Percentiles rank a stretch among this genome's conserved stretches.
Evolutionary conservation across 2,888 invertebrate genomes (phyloP).

Genomic region (Alsophila aescularia): DNA sequence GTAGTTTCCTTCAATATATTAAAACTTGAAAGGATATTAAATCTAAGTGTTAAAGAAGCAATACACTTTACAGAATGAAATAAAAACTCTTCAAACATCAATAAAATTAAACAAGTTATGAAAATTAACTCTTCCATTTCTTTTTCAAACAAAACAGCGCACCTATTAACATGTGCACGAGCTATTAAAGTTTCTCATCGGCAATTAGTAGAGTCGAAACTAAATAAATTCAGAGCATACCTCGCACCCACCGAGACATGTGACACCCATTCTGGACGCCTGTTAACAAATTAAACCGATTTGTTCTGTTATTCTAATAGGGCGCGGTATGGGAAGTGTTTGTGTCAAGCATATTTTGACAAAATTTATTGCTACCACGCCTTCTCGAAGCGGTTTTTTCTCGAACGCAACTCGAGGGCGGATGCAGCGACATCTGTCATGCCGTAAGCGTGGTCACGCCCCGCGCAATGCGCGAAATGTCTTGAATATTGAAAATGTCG

Average conservation of each 20-base stretch:
- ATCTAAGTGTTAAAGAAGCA: neutral
- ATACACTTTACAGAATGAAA: neutral
- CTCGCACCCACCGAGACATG: conserved; percentile 66
- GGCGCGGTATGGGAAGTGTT: conserved; percentile 79
- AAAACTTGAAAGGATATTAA: neutral
- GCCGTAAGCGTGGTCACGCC: conserved; percentile 71
- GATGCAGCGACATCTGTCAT: conserved; percentile 79
- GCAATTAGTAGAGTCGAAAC: conserved; percentile 78
- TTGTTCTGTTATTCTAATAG: conserved; percentile 84
- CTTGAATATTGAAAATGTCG: conserved; percentile 61
- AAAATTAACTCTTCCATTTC: conserved; percentile 16
- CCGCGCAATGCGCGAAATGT: conserved; percentile 46
- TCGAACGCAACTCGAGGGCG: conserved; percentile 60
- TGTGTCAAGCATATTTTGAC: conserved; percentile 82
- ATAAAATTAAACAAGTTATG: conserved; percentile 8
- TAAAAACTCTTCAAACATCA: neutral
- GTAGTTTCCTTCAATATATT: neutral
- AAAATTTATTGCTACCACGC: conserved; percentile 84
- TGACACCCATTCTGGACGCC: conserved; percentile 79
- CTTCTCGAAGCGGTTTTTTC: conserved; percentile 71
- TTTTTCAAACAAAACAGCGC: conserved; percentile 27
- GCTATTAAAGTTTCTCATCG: conserved; percentile 80
- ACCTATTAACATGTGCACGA: conserved; percentile 74
- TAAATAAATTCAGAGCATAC: conserved; percentile 71
- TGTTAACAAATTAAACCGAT: conserved; percentile 83